Evolutionary conservation across 2,797 vertebrate genomes (phyloP).

Genomic region (Trachops cirrhosus): DNA sequence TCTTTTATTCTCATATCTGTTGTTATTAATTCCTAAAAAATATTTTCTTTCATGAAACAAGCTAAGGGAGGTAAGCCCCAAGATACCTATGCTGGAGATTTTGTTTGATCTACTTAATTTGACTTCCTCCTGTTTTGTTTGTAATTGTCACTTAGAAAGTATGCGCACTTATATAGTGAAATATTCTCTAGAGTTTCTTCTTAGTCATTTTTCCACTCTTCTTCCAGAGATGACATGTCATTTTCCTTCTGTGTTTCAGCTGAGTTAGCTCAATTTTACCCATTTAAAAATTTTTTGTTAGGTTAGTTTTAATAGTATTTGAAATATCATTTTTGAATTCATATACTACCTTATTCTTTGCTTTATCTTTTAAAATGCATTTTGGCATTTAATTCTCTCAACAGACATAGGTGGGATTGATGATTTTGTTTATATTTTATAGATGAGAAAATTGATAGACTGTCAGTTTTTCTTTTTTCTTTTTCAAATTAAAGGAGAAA

Average conservation of each 20-base stretch:
- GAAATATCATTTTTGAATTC: constrained; percentile 10
- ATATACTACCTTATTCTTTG: not conserved
- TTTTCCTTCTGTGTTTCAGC: not conserved
- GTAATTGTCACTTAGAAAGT: constrained; percentile 12
- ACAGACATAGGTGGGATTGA: not conserved
- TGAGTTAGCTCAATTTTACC: not conserved
- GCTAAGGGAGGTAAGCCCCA: not conserved
- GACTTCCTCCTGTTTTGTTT: constrained; percentile 43
- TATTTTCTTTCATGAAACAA: constrained; percentile 1
- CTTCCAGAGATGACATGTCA: not conserved
- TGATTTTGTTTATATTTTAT: constrained; percentile 30
- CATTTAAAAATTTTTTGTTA: not conserved
- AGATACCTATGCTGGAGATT: not conserved
- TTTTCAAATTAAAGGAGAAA: not conserved
- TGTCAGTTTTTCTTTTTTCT: not conserved
- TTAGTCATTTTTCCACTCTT: constrained; percentile 1
- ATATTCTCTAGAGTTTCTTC: not conserved
- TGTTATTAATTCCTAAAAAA: not conserved
- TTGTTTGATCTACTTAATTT: not conserved
- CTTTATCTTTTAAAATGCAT: not conserved
- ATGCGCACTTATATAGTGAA: not conserved
- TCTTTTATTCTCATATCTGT: not conserved
- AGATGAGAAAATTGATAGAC: not conserved
- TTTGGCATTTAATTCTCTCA: not conserved
- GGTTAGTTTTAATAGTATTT: not conserved